Conservation (phyloP, 2,797 vertebrate genomes). For the Taeniopygia guttata region DNA sequence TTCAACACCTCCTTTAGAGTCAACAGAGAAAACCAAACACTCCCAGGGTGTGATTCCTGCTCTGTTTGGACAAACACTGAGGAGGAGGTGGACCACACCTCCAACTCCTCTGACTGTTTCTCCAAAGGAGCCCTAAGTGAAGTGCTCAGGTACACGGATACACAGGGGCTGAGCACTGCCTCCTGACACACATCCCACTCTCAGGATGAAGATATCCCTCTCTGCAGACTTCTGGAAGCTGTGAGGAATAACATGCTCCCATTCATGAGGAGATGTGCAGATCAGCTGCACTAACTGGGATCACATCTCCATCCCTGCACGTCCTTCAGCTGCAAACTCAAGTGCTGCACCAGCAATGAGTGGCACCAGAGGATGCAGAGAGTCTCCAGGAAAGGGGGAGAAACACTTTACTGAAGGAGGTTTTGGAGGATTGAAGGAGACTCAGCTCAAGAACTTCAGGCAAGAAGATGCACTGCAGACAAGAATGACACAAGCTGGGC, state of each 20-base stretch:
- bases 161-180: neutral
- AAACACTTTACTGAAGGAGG: neutral
- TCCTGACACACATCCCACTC: neutral
- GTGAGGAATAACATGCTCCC: neutral
- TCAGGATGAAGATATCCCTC: neutral
- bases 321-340: neutral
- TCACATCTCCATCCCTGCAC: neutral
- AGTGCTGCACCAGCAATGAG: neutral
- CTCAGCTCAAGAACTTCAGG: neutral
- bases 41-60: neutral
- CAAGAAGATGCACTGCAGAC: neutral
- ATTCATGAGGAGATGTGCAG: neutral
- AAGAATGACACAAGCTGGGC: neutral
- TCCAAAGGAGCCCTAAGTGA: neutral
- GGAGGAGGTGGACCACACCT: neutral
- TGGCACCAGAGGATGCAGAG: neutral
- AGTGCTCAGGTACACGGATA: accelerated
- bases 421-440: neutral
- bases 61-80: neutral
- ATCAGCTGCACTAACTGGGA: accelerated
- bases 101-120: neutral
- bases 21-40: neutral
- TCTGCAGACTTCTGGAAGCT: neutral
- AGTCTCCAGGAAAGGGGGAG: neutral
- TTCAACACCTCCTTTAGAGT: neutral